Evolutionary conservation across 2,797 vertebrate genomes (phyloP).

Genomic region (Nothura maculosa): DNA sequence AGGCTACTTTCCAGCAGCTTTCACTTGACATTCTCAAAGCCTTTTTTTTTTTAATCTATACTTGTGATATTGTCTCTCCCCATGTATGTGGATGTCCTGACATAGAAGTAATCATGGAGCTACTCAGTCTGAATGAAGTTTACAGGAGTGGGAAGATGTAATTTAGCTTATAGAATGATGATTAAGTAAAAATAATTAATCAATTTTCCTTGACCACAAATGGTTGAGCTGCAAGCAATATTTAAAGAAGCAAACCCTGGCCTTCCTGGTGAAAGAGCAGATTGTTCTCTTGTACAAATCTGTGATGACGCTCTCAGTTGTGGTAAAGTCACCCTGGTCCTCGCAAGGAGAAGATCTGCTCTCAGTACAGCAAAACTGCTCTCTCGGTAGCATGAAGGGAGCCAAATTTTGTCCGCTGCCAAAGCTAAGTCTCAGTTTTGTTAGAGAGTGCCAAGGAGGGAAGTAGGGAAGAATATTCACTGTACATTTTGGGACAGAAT

Average conservation of each 20-base stretch:
- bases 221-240: not conserved
- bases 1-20: not conserved
- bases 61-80: not conserved
- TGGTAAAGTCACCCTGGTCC: not conserved
- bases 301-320: fast-evolving
- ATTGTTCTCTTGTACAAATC: not conserved
- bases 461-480: not conserved
- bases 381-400: not conserved
- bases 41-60: not conserved
- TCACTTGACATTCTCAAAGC: not conserved
- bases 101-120: not conserved
- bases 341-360: not conserved
- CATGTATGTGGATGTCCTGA: not conserved
- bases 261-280: not conserved
- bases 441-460: not conserved
- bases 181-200: not conserved
- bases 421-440: not conserved
- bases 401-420: not conserved
- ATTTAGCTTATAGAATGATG: not conserved
- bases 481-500: not conserved
- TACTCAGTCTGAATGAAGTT: not conserved
- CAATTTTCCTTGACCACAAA: not conserved
- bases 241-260: not conserved
- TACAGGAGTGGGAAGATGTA: not conserved
- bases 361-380: not conserved